These are phyloP conservation scores for Lasiurus cinereus DNA, from an alignment of 2,113 vertebrate species.

Conservation along the genomic window DNA sequence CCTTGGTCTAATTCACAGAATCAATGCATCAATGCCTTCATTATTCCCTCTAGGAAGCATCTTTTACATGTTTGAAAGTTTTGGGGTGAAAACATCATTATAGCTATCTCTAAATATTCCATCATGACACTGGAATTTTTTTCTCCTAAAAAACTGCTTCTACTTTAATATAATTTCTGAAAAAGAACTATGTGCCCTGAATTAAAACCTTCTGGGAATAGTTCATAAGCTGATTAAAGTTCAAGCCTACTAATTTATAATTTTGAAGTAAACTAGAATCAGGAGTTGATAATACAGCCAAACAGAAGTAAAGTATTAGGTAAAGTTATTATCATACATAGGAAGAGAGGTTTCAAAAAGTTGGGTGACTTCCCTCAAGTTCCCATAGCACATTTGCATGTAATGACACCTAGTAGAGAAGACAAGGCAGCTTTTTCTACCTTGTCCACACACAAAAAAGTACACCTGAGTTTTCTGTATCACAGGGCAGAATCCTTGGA, in stretches of 20 bases:
- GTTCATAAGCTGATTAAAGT: conserved; percentile 3
- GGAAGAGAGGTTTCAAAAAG: not conserved
- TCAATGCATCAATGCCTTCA: conserved; percentile 74
- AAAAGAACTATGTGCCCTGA: conserved; percentile 48
- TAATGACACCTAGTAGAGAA: not conserved
- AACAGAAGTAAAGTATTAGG: not conserved
- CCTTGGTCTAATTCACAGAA: conserved; percentile 79
- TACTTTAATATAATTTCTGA: conserved; percentile 48
- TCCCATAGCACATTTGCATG: not conserved
- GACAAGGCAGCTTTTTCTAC: not conserved
- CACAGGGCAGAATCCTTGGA: not conserved
- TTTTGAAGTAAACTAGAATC: conserved; percentile 30
- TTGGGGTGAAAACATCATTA: conserved; percentile 73
- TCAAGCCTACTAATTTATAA: not conserved
- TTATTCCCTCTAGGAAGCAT: conserved; percentile 79
- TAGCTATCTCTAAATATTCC: conserved; percentile 59
- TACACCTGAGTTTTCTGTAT: not conserved
- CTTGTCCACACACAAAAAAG: not conserved
- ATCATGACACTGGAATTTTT: not conserved
- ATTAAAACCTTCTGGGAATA: not conserved
- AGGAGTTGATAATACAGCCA: not conserved
- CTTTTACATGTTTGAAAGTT: conserved; percentile 78
- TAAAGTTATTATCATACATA: not conserved
- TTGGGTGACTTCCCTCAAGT: not conserved
- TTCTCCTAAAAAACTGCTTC: conserved; percentile 6